Percentiles rank a stretch among this genome's conserved stretches.
These are phyloP conservation scores for Aplidium turbinatum DNA, from an alignment of 23 tunicate species.

Conservation along the genomic window DNA sequence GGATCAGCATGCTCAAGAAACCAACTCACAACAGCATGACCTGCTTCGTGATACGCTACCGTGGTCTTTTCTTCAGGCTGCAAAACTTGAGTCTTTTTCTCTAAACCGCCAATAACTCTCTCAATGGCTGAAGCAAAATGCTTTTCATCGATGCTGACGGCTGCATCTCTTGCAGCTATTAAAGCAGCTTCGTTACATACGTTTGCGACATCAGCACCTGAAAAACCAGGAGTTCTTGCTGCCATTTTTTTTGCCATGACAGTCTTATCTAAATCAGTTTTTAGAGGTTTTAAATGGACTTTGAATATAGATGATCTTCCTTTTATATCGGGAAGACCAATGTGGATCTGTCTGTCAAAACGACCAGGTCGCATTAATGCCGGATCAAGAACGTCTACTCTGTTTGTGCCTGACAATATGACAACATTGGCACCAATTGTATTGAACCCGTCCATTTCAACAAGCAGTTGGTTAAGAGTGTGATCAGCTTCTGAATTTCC, in stretches of 20 bases:
- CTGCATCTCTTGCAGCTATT: conserved; percentile 94
- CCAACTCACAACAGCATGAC: conserved; percentile 99
- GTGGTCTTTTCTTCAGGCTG: conserved; percentile 91
- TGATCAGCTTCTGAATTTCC: conserved; percentile 85
- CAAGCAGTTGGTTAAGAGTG: conserved; percentile 91
- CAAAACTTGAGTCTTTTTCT: conserved; percentile 89
- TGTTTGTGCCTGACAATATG: conserved; percentile 92
- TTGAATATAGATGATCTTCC: conserved; percentile 95
- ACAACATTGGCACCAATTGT: conserved; percentile 93
- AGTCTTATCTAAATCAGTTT: conserved; percentile 83
- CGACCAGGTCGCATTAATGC: conserved; percentile 96
- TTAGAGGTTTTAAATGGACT: conserved; percentile 87
- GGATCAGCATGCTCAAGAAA: conserved; percentile 98
- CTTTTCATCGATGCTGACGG: conserved; percentile 58
- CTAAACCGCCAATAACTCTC: conserved; percentile 80
- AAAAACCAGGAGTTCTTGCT: conserved; percentile 95
- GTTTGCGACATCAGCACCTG: conserved; percentile 96
- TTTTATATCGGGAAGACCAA: conserved; percentile 97
- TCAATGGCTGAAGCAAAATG: conserved; percentile 95
- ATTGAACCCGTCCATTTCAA: conserved; percentile 99
- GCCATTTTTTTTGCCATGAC: conserved; percentile 89
- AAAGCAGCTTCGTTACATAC: conserved; percentile 96
- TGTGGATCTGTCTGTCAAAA: conserved; percentile 94
- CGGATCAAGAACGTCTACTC: conserved; percentile 93
- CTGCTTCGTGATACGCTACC: conserved; percentile 99